Conservation (phyloP, 2,888 invertebrate species). For the Colletes collaris region DNA sequence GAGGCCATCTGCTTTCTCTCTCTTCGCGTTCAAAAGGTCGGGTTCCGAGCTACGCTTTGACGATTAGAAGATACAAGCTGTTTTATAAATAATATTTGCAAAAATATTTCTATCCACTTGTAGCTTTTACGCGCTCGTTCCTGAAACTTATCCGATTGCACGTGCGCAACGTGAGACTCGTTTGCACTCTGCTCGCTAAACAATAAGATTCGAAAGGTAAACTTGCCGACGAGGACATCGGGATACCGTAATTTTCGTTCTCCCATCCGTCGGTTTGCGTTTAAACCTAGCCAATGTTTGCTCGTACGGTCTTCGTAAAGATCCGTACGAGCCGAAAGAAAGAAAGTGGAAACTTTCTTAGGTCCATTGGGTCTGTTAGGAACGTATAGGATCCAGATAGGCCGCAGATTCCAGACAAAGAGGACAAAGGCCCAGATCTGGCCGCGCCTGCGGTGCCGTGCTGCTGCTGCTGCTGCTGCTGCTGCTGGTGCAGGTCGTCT, state of each 20-base stretch:
- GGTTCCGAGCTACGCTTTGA: neutral
- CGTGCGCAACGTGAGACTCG: slow-evolving; percentile 21
- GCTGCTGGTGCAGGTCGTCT: slow-evolving; percentile 40
- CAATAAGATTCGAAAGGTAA: slow-evolving; percentile 62
- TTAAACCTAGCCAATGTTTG: slow-evolving; percentile 8
- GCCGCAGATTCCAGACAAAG: slow-evolving; percentile 70
- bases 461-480: neutral
- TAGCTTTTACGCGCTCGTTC: neutral
- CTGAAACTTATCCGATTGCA: slow-evolving; percentile 14
- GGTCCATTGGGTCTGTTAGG: neutral
- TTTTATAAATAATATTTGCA: too few species aligned
- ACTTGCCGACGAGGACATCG: slow-evolving; percentile 60
- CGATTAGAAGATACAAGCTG: neutral
- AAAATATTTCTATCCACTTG: too few species aligned
- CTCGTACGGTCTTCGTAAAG: neutral
- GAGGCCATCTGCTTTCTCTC: slow-evolving; percentile 50
- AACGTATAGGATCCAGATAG: slow-evolving; percentile 48
- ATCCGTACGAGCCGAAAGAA: neutral
- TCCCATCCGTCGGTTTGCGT: slow-evolving; percentile 35
- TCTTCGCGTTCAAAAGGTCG: slow-evolving; percentile 17
- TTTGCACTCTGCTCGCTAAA: slow-evolving; percentile 40
- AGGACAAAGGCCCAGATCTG: slow-evolving; percentile 76
- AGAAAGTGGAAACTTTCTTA: neutral
- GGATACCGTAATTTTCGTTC: slow-evolving; percentile 67
- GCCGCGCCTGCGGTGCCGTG: slow-evolving; percentile 54